Conservation (phyloP, 2,888 invertebrate genomes). For the Myathropa florea region DNA sequence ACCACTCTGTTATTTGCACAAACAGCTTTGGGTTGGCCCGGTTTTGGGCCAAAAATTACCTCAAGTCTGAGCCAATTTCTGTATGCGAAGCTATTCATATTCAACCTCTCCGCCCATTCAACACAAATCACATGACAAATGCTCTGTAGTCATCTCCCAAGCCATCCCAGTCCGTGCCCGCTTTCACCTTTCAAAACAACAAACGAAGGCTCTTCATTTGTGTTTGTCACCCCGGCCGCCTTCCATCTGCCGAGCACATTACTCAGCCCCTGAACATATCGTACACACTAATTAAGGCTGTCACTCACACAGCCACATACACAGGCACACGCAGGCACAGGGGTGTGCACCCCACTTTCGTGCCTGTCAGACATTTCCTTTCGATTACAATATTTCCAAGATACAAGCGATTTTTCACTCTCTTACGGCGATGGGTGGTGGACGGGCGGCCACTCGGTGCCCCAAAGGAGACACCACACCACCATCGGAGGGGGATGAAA, state of each 20-base stretch:
- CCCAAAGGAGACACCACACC: no score
- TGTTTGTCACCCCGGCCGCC: background rate
- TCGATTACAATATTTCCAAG: slow-evolving; percentile 35
- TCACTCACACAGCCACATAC: slow-evolving; percentile 28
- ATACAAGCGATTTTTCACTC: slow-evolving; percentile 29
- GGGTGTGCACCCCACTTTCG: background rate
- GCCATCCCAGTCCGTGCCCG: background rate
- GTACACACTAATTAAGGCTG: slow-evolving; percentile 56
- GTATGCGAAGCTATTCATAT: no score
- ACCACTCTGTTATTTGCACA: background rate
- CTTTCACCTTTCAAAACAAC: slow-evolving; percentile 33
- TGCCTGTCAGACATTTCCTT: slow-evolving; percentile 25
- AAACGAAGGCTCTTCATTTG: slow-evolving; percentile 48
- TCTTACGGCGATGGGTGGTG: background rate
- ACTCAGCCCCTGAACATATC: slow-evolving; percentile 20
- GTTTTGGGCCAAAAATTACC: background rate
- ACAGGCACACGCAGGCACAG: background rate
- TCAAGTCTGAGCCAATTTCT: background rate
- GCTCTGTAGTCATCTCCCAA: slow-evolving; percentile 32
- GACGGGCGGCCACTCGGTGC: background rate
- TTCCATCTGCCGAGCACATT: slow-evolving; percentile 17
- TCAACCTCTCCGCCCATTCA: no score
- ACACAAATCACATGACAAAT: slow-evolving; percentile 33
- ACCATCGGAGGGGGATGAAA: slow-evolving; percentile 2
- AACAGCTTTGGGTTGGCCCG: background rate